phyloP scores from a whole-genome alignment of 2,888 invertebrate species.

The Drosophila greeni region DNA sequence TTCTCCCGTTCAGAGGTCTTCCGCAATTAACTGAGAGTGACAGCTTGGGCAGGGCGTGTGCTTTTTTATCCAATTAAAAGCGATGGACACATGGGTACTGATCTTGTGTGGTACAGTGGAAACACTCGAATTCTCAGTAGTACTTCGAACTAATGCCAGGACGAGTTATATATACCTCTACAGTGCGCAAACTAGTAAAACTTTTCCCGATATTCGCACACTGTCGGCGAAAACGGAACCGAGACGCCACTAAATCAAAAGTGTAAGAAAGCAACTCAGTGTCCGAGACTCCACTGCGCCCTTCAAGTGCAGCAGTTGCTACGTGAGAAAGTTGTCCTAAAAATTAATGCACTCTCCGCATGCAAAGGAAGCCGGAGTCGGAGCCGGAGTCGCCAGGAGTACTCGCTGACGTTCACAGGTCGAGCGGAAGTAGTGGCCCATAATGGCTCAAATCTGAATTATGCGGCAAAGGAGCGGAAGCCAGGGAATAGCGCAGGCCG shows the following conservation, averaged over 20 bases:
- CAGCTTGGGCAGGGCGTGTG: too few species aligned
- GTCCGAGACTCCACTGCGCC: slow-evolving; percentile 35
- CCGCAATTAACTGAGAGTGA: neutral
- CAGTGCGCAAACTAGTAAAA: slow-evolving; percentile 49
- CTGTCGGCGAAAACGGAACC: slow-evolving; percentile 44
- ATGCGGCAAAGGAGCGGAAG: slow-evolving; percentile 56
- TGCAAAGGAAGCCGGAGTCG: slow-evolving; percentile 42
- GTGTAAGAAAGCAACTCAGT: slow-evolving; percentile 59
- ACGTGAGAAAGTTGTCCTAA: slow-evolving; percentile 53
- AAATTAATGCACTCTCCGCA: slow-evolving; percentile 69
- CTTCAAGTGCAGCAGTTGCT: slow-evolving; percentile 44
- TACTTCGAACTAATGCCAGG: slow-evolving; percentile 19
- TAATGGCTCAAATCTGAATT: slow-evolving; percentile 71
- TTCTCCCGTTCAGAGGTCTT: slow-evolving; percentile 19
- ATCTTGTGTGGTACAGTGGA: neutral
- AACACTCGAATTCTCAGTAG: slow-evolving; percentile 50
- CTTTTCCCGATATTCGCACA: slow-evolving; percentile 29
- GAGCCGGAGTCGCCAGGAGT: slow-evolving; percentile 7
- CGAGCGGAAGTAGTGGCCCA: slow-evolving; percentile 62
- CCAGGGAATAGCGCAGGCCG: slow-evolving; percentile 2
- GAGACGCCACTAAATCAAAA: slow-evolving; percentile 66
- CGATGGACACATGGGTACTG: slow-evolving; percentile 8
- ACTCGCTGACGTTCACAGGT: slow-evolving; percentile 34
- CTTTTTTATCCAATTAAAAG: slow-evolving; percentile 47
- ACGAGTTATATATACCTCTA: neutral